Evolutionary conservation across 2,113 vertebrate species (phyloP).

Genomic region (Narcine bancroftii): DNA sequence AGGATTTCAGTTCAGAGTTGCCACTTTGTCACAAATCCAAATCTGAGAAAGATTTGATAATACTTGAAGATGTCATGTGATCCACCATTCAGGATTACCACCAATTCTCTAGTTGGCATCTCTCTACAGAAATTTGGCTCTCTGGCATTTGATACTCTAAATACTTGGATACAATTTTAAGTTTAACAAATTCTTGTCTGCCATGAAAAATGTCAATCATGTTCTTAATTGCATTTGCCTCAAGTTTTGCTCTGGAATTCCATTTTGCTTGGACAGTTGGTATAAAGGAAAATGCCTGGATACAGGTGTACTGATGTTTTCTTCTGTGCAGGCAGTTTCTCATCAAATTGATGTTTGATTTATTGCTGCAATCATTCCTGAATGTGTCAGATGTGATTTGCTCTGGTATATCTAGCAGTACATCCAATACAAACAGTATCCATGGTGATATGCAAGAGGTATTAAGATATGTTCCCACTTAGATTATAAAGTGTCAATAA

Average conservation of each 20-base stretch:
- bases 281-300: neutral
- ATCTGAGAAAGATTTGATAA: neutral
- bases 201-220: neutral
- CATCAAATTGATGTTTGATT: neutral
- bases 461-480: slow-evolving; percentile 6
- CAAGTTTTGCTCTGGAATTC: neutral
- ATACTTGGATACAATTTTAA: no score
- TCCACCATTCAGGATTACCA: neutral
- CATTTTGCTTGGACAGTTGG: neutral
- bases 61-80: neutral
- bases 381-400: neutral
- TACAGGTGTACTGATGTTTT: neutral
- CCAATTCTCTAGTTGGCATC: neutral
- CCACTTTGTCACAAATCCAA: neutral
- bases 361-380: neutral
- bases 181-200: neutral
- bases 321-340: neutral
- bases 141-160: neutral
- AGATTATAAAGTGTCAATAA: neutral
- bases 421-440: neutral
- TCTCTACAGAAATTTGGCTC: neutral
- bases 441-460: neutral
- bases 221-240: neutral
- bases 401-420: neutral
- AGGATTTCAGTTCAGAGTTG: neutral